Evolutionary conservation across 2,797 vertebrate genomes (phyloP), one percentile per base, ranked within the genome.

Genomic region (Gallinago stenura): DNA sequence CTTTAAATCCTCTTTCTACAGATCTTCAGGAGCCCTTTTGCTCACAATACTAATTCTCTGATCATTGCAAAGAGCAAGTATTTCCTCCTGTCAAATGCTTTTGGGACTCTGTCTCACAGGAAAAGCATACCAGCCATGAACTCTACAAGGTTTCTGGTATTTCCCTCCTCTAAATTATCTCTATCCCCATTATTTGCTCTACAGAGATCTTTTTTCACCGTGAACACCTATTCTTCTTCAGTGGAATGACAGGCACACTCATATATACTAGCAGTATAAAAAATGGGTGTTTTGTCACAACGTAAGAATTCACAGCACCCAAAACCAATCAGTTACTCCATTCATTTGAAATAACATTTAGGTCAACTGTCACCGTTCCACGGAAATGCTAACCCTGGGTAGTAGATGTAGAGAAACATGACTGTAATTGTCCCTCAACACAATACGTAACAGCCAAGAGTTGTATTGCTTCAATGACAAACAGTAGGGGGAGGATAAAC

Each of bases 271-370:
- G 7, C 51, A 77, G 41, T 31, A 30, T 89, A 28, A 71, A 66
- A 60, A 37, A 7, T 56, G 4, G 12, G n/a, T 16, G 12, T 7
- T 15, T 61, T 58, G 58, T 62, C 37, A 79, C n/a, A 51, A 24
- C 3, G 0, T 19, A 26, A 51, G 33, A 46, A 43, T 33, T 41
- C 0, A 0, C 39, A 81, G 58, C 28, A 45, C 9, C 31, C 72
- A 25, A 28, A 83, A 84, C 26, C 3, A 64, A 73, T 33, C 19
- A 25, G 21, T 71, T 68, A 4, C 20, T 6, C 8, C 15, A 5
- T 16, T 50, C 12, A 58, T 39, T 19, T 62, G 46, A 56, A 78
- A 43, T 10, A n/a, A 31, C 1, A 0, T 28, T 21, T 24, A 48
- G 28, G 54, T 60, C 50, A 45, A n/a, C 56, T 22, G 17, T 10